Conservation (phyloP, 2,888 invertebrate genomes). For the Scaptomyza parva region DNA sequence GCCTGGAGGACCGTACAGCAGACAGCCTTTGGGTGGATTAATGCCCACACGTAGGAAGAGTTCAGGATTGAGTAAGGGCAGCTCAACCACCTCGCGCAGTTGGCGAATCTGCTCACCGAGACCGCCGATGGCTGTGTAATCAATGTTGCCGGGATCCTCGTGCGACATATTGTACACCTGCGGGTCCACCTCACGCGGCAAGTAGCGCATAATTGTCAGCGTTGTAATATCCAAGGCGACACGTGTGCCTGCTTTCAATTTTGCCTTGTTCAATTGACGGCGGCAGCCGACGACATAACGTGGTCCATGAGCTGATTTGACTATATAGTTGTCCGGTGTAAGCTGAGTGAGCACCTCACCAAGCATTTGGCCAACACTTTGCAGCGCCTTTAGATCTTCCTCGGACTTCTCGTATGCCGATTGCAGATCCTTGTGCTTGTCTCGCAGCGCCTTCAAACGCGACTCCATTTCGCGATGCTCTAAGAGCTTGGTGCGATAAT, state of each 20-base stretch:
- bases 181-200: conserved; percentile 98
- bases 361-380: conserved; percentile 99
- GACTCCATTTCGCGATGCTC: conserved; percentile 98
- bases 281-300: conserved; percentile 99
- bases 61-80: conserved; percentile 98
- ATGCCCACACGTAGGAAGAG: conserved; percentile 98
- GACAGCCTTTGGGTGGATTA: conserved; percentile 98
- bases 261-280: conserved; percentile 96
- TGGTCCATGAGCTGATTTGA: conserved; percentile 99
- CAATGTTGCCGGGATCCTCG: conserved; percentile 98
- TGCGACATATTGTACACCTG: conserved; percentile 99
- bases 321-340: conserved; percentile 99
- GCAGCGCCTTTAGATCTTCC: conserved; percentile 98
- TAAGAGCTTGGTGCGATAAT: conserved; percentile 95
- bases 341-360: conserved; percentile 99
- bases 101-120: conserved; percentile 98
- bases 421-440: conserved; percentile 95
- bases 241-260: conserved; percentile 96
- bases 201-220: conserved; percentile 98
- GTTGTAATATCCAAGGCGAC: conserved; percentile 99
- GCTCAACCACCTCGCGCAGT: conserved; percentile 97
- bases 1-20: conserved; percentile 89
- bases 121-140: conserved; percentile 97
- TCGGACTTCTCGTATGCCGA: conserved; percentile 99
- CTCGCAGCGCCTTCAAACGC: conserved; percentile 96